Percentiles rank a stretch among this genome's conserved stretches.
Conservation (phyloP, 1,140 invertebrate genomes). For the Zaprionus inermis region DNA sequence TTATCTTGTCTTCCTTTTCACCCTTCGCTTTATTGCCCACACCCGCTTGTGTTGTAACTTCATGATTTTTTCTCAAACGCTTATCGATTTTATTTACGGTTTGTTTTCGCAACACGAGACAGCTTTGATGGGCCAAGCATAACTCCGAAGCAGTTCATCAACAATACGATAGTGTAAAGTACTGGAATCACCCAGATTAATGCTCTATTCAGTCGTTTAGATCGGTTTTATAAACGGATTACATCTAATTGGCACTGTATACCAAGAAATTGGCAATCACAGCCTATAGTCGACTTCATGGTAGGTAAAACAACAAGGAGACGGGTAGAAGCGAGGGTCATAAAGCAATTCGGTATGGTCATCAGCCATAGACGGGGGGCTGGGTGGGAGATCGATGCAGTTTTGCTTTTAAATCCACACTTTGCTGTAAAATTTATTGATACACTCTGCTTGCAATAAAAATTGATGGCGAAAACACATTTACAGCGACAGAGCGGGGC, state of each 20-base stretch:
- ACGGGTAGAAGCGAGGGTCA: constrained; percentile 54
- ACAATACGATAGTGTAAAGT: background rate
- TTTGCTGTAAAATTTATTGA: constrained; percentile 80
- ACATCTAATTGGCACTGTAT: constrained; percentile 1
- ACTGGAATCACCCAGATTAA: background rate
- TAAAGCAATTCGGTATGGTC: constrained; percentile 67
- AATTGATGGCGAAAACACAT: constrained; percentile 80
- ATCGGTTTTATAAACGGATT: background rate
- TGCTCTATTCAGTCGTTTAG: background rate
- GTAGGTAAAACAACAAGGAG: constrained; percentile 51
- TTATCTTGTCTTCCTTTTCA: constrained; percentile 6
- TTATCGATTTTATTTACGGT: constrained; percentile 62
- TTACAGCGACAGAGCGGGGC: constrained; percentile 51
- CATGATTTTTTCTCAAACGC: constrained; percentile 67
- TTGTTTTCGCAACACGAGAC: constrained; percentile 14
- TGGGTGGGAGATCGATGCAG: constrained; percentile 9
- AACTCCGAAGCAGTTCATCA: background rate
- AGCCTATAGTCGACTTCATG: background rate
- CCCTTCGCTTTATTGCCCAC: constrained; percentile 9
- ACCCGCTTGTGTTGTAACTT: constrained; percentile 30
- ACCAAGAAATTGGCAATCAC: background rate
- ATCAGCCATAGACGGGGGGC: constrained; percentile 43
- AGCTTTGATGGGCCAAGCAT: background rate
- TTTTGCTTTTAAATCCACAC: constrained; percentile 59
- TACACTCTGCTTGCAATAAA: constrained; percentile 80